Base-by-base conservation (phyloP, 2,113 vertebrate genomes). In the Petroica traversi region DNA sequence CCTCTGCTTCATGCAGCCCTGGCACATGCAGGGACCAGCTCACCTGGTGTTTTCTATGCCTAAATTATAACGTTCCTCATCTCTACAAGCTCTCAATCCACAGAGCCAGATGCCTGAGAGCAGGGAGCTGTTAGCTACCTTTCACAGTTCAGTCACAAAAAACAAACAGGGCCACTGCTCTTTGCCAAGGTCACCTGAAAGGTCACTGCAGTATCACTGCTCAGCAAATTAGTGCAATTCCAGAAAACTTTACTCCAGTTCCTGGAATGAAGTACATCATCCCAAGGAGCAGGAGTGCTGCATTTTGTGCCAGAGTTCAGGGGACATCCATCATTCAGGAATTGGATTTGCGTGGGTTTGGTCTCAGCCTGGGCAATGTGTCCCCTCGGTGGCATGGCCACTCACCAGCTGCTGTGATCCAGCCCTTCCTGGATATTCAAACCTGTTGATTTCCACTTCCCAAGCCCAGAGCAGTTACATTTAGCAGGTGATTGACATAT, bases 351-450 rank as follows among this genome's bases (percentile, higher is more conserved):
- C 3, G 6, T 33, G 71, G 52, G 14, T 34, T 66, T 78, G 57
- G 29, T 74, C 51, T 89, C 55, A 46, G 43, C 51, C 46, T 5
- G 11, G 68, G 51, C 46, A 52, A 11, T 1, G 5, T 14, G 19
- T 68, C 28, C 63, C 46, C 66, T 67, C 2, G 0, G n/a, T 5
- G 4, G 7, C 0, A 0, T 6, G n/a, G 33, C 46, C 12, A 1
- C 23, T 63, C 51, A 17, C 28, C 1, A 1, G 28, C 68, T 89
- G 29, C 5, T 74, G 63, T 2, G 1, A 22, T 54, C 64, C 19
- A 2, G 18, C 59, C 77, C 68, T 74, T 91, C 57, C 61, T 6
- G 1, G 45, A 38, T 48, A n/a, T 59, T 81, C 51, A 69, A 81
- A 89, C 66, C 36, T 89, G 57, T 74, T 87, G 82, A 52, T 58